Evolutionary conservation across 2,797 vertebrate genomes (phyloP), one percentile per base, ranked within the genome.

Genomic region (Enteromius treurensis): DNA sequence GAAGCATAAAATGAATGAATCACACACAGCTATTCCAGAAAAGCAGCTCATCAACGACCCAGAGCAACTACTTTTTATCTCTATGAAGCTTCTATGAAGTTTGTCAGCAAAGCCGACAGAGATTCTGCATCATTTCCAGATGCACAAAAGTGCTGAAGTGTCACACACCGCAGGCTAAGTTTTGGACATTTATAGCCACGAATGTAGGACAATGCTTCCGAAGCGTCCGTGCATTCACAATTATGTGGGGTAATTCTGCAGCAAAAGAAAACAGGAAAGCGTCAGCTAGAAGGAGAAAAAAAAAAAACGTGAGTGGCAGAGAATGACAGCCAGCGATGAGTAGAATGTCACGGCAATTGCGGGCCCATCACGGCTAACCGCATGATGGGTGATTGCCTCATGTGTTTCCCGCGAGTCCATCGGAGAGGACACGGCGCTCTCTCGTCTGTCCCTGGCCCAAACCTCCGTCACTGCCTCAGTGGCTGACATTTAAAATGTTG

Each of bases 401-500:
- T 96, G 96, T 97, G 97, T 92, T 95, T 95, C 95, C 80, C 29
- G 95, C 95, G 95, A 96, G 96, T 97, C 97, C 96, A 94, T 96
- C 96, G 93, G 93, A 92, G 94, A 96, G 96, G 96, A 97, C 97
- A 94, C 74, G 69, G 88, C 84, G 94, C 95, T 96, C 96, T 97
- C 97, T 96, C 95, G 95, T 95, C 92, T 95, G 95, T 97, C 97
- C 95, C 96, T 96, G 96, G 96, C 96, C 96, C 95, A 96, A 97
- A 85, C 84, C 87, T 82, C 79, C 85, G 21, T 42, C 73, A 69
- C 64, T 74, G 78, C 96, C 96, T 97, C 97, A 96, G 96, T 95
- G 94, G 96, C 95, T 99, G 98, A 99, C 98, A 99, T 99, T 99
- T 99, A 98, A 98, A 98, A 97, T 99, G 97, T 98, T 99, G 97